These are phyloP conservation scores for Parus major DNA, from an alignment of 2,113 vertebrate genomes.

Conservation along the genomic window DNA sequence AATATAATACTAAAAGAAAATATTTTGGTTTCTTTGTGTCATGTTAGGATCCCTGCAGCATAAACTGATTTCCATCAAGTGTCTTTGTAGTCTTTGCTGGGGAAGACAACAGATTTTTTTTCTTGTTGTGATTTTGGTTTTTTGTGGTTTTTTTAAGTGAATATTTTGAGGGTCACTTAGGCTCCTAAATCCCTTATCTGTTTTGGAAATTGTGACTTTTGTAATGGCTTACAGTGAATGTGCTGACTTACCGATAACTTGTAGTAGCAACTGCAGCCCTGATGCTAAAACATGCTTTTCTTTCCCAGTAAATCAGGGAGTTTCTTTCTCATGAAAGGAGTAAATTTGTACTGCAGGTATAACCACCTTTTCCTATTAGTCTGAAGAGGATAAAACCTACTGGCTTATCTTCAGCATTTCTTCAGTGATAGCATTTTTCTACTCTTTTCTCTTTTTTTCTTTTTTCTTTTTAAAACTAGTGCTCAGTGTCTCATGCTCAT, in stretches of 20 bases:
- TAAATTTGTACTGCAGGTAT: neutral
- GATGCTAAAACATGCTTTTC: neutral
- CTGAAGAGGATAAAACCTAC: neutral
- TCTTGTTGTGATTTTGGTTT: neutral
- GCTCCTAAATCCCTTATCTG: neutral
- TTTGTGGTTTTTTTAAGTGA: neutral
- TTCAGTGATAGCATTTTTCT: neutral
- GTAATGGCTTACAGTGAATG: neutral
- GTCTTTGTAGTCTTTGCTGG: neutral
- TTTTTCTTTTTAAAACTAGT: neutral
- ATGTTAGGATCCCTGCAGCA: neutral
- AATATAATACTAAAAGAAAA: neutral
- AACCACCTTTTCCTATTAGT: neutral
- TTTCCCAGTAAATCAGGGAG: neutral
- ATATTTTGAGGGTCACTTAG: neutral
- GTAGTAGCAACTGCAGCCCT: neutral
- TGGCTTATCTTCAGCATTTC: neutral
- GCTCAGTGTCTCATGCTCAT: accelerated
- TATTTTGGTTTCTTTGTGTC: neutral
- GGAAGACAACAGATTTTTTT: neutral
- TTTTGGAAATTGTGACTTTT: neutral
- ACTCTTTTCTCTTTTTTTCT: neutral
- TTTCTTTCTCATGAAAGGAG: neutral
- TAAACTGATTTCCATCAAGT: neutral
- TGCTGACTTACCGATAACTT: neutral